Conservation (phyloP, 2,113 vertebrate species). For the Myotis yumanensis region DNA sequence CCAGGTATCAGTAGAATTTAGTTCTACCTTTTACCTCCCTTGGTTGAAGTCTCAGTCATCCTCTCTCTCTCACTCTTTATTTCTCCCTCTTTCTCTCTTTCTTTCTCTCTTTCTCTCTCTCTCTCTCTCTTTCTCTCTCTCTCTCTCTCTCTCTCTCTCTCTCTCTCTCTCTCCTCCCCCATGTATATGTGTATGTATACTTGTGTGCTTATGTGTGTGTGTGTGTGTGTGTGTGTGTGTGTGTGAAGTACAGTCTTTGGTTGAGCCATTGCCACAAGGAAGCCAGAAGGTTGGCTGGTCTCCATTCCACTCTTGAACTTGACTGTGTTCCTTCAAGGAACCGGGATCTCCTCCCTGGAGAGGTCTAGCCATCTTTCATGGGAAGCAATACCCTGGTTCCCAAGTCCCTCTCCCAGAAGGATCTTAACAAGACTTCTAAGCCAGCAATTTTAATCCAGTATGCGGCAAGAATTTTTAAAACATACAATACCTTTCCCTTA, state of each 20-base stretch:
- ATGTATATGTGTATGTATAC: background rate
- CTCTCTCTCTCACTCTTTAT: background rate
- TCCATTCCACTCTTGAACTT: background rate
- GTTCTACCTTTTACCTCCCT: background rate
- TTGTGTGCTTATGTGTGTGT: too few relatives aligned
- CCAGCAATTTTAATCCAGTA: background rate
- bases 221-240: background rate
- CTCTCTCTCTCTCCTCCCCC: fast-evolving
- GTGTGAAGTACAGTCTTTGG: background rate
- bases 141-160: too few relatives aligned
- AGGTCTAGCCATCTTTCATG: background rate
- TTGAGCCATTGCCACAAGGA: background rate
- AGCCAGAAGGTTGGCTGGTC: background rate
- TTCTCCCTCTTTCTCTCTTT: fast-evolving
- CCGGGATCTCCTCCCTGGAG: background rate
- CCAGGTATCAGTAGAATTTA: background rate
- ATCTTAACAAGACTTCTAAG: background rate
- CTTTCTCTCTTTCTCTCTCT: too few relatives aligned
- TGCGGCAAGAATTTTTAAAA: background rate
- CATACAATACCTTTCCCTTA: background rate
- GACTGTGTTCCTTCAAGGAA: background rate
- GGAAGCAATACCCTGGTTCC: background rate
- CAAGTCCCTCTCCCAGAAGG: background rate
- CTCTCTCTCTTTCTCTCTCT: too few relatives aligned
- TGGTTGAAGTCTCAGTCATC: background rate